Evolutionary conservation across 1,140 invertebrate species (phyloP).

Genomic region (Dryas iulia): DNA sequence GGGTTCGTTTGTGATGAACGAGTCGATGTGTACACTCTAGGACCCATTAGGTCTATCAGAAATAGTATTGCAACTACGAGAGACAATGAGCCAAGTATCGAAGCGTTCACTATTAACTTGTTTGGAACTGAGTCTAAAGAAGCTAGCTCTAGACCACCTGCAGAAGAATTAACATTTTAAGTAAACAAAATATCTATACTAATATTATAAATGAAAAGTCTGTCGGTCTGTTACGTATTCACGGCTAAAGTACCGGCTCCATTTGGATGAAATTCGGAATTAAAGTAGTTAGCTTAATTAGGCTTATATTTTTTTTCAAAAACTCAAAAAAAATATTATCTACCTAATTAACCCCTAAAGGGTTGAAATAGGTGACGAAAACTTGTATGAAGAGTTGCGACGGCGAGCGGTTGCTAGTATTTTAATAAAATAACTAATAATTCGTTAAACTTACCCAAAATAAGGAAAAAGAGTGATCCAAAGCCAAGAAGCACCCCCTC

Average conservation of each 20-base stretch:
- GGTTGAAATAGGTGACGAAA: too few species aligned
- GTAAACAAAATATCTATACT: neutral
- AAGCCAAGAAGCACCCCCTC: slow-evolving; percentile 85
- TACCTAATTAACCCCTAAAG: too few species aligned
- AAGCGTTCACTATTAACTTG: slow-evolving; percentile 85
- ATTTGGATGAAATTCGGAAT: too few species aligned
- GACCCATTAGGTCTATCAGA: slow-evolving; percentile 83
- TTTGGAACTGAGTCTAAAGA: slow-evolving; percentile 85
- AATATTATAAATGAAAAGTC: neutral
- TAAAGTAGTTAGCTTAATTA: too few species aligned
- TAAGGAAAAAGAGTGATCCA: slow-evolving; percentile 84
- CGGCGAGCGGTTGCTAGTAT: too few species aligned
- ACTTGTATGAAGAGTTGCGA: too few species aligned
- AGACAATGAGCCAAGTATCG: slow-evolving; percentile 85
- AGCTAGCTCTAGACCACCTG: slow-evolving; percentile 84
- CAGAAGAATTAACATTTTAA: slow-evolving; percentile 11
- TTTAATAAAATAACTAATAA: too few species aligned
- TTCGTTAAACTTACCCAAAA: slow-evolving; percentile 81
- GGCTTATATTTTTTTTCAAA: too few species aligned
- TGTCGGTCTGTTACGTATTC: too few species aligned
- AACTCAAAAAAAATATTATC: too few species aligned
- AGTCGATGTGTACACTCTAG: slow-evolving; percentile 63
- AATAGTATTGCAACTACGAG: slow-evolving; percentile 85
- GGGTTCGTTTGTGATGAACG: slow-evolving; percentile 70
- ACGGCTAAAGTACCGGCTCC: too few species aligned